phyloP scores from a whole-genome alignment of 2,113 vertebrate genomes.

The Oceanodroma tethys region DNA sequence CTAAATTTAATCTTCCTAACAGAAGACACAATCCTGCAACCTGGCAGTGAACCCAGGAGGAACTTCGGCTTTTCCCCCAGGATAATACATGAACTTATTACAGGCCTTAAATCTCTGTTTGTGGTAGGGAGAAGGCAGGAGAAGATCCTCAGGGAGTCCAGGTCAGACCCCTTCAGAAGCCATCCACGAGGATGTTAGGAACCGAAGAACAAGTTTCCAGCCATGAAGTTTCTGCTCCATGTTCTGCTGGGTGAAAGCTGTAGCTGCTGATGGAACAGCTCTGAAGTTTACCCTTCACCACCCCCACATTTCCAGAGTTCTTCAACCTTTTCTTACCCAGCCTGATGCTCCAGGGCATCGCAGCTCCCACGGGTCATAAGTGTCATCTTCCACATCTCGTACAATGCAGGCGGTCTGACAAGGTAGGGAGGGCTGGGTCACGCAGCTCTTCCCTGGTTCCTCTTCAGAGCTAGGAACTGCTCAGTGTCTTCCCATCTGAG shows the following conservation, averaged over 20 bases:
- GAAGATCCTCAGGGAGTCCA: not conserved
- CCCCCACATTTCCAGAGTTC: not conserved
- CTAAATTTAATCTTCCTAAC: not conserved
- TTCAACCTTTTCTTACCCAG: not conserved
- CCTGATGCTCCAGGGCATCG: not conserved
- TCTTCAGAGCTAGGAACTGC: not conserved
- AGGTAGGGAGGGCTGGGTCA: fast-evolving
- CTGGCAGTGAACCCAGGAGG: not conserved
- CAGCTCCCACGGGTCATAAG: fast-evolving
- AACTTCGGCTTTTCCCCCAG: not conserved
- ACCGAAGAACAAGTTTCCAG: not conserved
- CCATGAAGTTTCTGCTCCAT: not conserved
- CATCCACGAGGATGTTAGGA: not conserved
- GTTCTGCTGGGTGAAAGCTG: not conserved
- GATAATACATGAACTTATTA: not conserved
- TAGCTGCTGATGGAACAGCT: not conserved
- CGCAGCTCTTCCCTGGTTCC: not conserved
- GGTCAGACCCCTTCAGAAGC: not conserved
- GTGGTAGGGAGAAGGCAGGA: not conserved
- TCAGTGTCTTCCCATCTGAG: not conserved
- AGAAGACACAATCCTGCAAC: not conserved
- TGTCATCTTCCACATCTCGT: not conserved
- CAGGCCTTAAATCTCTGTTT: not conserved
- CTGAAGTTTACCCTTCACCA: not conserved
- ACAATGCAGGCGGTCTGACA: not conserved